phyloP scores from a whole-genome alignment of 1,140 invertebrate species.

The Drosophila pandora region DNA sequence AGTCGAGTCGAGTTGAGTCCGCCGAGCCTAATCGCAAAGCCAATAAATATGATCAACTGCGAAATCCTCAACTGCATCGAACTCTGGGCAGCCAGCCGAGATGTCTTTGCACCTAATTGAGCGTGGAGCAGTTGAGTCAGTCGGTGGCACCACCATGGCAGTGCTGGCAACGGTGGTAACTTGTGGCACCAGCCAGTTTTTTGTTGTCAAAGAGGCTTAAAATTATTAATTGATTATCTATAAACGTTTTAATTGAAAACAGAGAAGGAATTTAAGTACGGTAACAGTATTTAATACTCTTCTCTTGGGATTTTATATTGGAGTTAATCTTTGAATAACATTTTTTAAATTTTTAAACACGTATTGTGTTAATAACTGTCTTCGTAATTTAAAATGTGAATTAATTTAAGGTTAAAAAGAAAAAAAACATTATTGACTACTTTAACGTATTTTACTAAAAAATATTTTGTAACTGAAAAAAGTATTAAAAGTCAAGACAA shows the following conservation, averaged over 20 bases:
- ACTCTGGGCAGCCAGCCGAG: conserved; percentile 31
- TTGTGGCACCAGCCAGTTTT: conserved; percentile 16
- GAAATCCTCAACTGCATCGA: conserved; percentile 56
- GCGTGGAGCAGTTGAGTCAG: conserved; percentile 64
- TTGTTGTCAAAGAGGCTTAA: conserved; percentile 63
- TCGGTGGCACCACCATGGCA: conserved; percentile 4
- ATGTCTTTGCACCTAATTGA: conserved; percentile 80
- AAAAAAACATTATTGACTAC: too few species aligned
- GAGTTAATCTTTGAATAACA: too few species aligned
- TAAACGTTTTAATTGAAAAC: conserved; percentile 81
- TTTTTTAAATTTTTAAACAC: too few species aligned
- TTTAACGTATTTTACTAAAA: too few species aligned
- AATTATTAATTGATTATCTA: conserved; percentile 80
- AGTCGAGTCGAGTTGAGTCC: conserved; percentile 20
- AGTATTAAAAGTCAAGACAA: too few species aligned
- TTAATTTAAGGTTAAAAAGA: too few species aligned
- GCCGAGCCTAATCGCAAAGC: conserved; percentile 49
- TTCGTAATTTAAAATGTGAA: too few species aligned
- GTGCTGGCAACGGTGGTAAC: neutral
- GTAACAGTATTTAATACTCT: conserved; percentile 33
- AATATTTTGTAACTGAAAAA: too few species aligned
- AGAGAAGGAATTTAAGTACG: neutral
- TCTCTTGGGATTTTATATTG: neutral
- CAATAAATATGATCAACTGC: conserved; percentile 76
- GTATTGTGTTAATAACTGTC: too few species aligned